phyloP scores from a whole-genome alignment of 2,888 invertebrate species.

The Scaptomyza caliginosa region DNA sequence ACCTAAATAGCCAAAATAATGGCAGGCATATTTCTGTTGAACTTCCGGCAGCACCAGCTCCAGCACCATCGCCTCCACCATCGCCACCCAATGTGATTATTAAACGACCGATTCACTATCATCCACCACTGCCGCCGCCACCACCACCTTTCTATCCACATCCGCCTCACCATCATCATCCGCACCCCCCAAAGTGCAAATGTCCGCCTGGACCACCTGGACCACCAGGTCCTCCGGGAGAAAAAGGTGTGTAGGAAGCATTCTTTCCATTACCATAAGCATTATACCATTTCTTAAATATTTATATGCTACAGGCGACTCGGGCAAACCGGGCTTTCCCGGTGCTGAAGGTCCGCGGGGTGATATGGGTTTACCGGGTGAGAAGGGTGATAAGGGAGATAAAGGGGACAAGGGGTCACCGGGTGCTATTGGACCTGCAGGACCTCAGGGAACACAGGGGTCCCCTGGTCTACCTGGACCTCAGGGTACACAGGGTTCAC shows the following conservation, averaged over 20 bases:
- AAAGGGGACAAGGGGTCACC: conserved; percentile 31
- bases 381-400: conserved; percentile 15
- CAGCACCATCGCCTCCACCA: conserved; percentile 17
- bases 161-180: conserved; percentile 16
- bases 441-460: conserved; percentile 34
- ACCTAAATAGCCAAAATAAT: background rate
- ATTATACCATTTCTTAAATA: background rate
- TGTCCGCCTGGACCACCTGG: conserved; percentile 33
- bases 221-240: conserved; percentile 33
- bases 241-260: background rate
- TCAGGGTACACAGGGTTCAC: conserved; percentile 29
- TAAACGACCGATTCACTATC: conserved; percentile 19
- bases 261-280: background rate
- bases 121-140: conserved; percentile 17
- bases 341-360: conserved; percentile 31
- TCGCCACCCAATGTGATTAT: conserved; percentile 32
- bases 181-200: conserved; percentile 25
- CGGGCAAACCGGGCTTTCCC: conserved; percentile 31
- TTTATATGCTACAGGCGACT: conserved; percentile 11
- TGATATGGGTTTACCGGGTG: conserved; percentile 21
- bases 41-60: conserved; percentile 13
- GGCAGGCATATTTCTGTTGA: conserved; percentile 27
- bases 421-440: conserved; percentile 24
- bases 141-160: conserved; percentile 9
- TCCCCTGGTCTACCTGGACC: conserved; percentile 19